Conservation (phyloP, 2,797 vertebrate genomes). For the Erpetoichthys calabaricus region DNA sequence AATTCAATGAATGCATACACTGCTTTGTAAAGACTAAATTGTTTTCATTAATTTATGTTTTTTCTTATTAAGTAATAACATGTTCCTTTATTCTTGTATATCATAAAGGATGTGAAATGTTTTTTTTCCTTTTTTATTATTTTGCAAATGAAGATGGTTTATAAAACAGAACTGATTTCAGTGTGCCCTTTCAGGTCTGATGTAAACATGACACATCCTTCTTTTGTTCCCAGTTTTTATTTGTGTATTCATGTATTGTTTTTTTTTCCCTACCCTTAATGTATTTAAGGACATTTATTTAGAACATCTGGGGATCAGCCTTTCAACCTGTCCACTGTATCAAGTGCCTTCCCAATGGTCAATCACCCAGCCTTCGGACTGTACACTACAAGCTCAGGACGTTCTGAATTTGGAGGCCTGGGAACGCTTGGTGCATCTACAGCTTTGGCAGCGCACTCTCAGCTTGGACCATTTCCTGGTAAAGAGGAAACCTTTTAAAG, state of each 20-base stretch:
- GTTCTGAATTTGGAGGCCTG: constrained; percentile 70
- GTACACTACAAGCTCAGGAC: constrained; percentile 57
- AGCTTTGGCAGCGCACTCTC: constrained; percentile 56
- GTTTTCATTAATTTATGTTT: too few relatives aligned
- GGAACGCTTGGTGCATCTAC: constrained; percentile 68
- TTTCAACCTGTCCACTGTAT: constrained; percentile 54
- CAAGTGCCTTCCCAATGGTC: constrained; percentile 69
- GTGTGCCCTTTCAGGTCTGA: too few relatives aligned
- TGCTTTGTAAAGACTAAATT: too few relatives aligned
- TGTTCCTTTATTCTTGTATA: too few relatives aligned
- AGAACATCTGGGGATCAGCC: constrained; percentile 50
- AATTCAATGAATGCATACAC: too few relatives aligned
- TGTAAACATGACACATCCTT: too few relatives aligned
- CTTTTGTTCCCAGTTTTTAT: too few relatives aligned
- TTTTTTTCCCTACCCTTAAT: constrained; percentile 6
- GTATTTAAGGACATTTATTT: constrained; percentile 55
- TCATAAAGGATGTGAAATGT: too few relatives aligned
- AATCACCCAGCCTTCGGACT: constrained; percentile 65
- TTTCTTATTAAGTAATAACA: too few relatives aligned
- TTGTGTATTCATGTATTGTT: background rate
- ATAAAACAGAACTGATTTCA: too few relatives aligned
- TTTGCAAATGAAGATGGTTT: too few relatives aligned
- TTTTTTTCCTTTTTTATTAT: too few relatives aligned
- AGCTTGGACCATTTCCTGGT: constrained; percentile 70
- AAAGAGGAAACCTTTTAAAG: constrained; percentile 15